These are phyloP conservation scores for Pemphigus obesinymphae DNA, from an alignment of 1,140 invertebrate genomes.

Conservation along the genomic window DNA sequence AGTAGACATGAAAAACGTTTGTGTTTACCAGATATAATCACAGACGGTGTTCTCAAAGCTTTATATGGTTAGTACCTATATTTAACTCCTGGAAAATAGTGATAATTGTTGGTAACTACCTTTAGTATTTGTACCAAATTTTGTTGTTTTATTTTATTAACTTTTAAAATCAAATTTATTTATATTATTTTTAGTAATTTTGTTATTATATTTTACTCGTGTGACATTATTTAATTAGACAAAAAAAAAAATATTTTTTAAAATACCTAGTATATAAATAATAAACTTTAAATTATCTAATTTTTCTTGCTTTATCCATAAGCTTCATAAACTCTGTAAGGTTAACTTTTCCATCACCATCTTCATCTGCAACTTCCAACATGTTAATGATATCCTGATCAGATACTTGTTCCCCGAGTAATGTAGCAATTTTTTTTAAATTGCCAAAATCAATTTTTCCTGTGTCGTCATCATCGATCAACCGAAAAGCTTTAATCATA, in stretches of 20 bases:
- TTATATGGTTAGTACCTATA: constrained; percentile 42
- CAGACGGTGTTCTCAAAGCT: constrained; percentile 53
- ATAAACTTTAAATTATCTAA: background rate
- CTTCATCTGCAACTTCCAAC: constrained; percentile 2
- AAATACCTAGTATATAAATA: background rate
- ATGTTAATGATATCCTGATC: constrained; percentile 1
- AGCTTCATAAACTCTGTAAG: constrained; percentile 9
- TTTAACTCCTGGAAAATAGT: background rate
- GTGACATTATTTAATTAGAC: background rate
- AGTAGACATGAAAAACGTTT: constrained; percentile 47
- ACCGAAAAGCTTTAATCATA: constrained; percentile 18
- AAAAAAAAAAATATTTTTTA: background rate
- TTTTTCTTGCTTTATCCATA: background rate
- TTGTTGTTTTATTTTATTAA: background rate
- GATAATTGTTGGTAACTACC: background rate
- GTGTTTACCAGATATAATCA: constrained; percentile 54
- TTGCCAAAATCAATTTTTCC: constrained; percentile 19
- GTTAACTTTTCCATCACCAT: constrained; percentile 25
- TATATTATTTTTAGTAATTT: background rate
- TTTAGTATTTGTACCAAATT: background rate
- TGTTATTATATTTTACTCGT: constrained; percentile 4
- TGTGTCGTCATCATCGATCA: constrained; percentile 16
- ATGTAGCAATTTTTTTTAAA: background rate
- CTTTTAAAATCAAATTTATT: constrained; percentile 21
- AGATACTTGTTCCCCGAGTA: background rate